Base-by-base conservation (phyloP, 2,888 invertebrate species). In the Drosophila mercatorum region DNA sequence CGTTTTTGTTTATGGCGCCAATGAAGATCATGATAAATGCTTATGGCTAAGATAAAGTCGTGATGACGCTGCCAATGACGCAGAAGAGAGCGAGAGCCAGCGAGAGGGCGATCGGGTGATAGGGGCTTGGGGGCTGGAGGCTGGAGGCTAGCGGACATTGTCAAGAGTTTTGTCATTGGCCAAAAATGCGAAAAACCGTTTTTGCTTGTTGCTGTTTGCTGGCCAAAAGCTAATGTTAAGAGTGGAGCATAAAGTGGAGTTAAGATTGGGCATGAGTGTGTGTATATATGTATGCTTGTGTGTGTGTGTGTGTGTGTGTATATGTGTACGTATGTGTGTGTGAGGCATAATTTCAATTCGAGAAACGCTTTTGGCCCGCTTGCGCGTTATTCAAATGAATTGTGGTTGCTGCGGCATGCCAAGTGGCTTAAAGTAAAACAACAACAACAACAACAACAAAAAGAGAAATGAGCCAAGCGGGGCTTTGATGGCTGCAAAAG, bases 121-220 rank as follows among this genome's bases (percentile, higher is more conserved):
- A 2, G 28, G 17, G 46, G 12, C 12, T 14, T 22, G 11, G 5
- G 7, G 47, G 26, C 49, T n/a, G 55, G 2, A 8, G 47, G 26
- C 49, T n/a, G 55, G 62, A 72, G 71, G 64, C 65, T 52, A 62
- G 63, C 34, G 61, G 61, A 40, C 53, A 69, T 77, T 73, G 53
- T 68, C 82, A 76, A 87, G 70, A 59, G 82, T 56, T 72, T 84
- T 84, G 88, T 84, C 83, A 89, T 89, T 87, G 83, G 72, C 57
- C 76, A 73, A 84, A 77, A 59, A 64, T 72, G 64, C 55, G 56
- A 47, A 31, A 67, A 47, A 56, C 69, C 56, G 57, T 67, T 66
- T 53, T 22, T 22, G 22, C 22, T 22, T 22, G 22, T 22, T 11
- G 26, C 22, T 34, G 58, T 44, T 46, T 10, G 17, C 17, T 56